phyloP scores from a whole-genome alignment of 2,888 invertebrate species.

The Melinopterus prodromus region DNA sequence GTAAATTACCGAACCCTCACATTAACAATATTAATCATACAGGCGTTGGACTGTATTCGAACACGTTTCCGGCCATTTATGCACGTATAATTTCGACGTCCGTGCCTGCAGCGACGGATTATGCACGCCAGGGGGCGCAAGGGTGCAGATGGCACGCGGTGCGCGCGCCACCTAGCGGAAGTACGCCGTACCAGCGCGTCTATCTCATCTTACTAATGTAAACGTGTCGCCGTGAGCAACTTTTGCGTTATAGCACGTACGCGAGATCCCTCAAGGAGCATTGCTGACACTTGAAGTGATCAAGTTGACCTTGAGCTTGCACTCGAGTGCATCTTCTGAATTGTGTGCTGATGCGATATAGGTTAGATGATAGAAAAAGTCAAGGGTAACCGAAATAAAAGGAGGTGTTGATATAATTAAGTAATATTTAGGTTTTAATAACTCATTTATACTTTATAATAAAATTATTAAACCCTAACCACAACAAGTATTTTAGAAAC shows the following conservation, averaged over 20 bases:
- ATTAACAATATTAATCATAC: neutral
- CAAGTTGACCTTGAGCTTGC: neutral
- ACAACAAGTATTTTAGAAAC: too few relatives aligned
- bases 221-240: neutral
- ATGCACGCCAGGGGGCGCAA: neutral
- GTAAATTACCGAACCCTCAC: neutral
- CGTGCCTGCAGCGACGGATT: neutral
- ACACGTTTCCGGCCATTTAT: neutral
- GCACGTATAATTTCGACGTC: neutral
- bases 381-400: too few relatives aligned
- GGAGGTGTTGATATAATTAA: too few relatives aligned
- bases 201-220: neutral
- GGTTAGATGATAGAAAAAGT: too few relatives aligned
- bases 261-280: neutral
- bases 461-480: too few relatives aligned
- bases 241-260: neutral
- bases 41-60: neutral
- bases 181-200: neutral
- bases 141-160: neutral
- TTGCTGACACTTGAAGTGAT: too few relatives aligned
- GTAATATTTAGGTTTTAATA: too few relatives aligned
- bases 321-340: neutral
- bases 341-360: too few relatives aligned
- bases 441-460: too few relatives aligned
- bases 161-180: neutral